A percentile compares a stretch with the other conserved stretches of the same genome.
Conservation (phyloP, 2,797 vertebrate species). For the Lutjanus campechanus region DNA sequence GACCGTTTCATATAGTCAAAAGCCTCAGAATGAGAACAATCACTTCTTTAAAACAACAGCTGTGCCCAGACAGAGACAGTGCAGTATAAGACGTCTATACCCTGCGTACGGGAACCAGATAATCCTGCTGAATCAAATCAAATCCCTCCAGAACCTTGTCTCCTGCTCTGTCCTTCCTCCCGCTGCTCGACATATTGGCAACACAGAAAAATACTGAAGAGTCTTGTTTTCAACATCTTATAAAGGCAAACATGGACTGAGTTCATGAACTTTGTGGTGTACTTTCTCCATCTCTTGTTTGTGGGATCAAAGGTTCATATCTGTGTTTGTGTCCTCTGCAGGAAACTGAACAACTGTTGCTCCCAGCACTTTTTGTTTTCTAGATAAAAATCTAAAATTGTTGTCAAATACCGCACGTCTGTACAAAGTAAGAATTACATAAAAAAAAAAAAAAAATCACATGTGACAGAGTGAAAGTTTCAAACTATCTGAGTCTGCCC, state of each 20-base stretch:
- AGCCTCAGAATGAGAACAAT: background rate
- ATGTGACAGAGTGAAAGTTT: background rate
- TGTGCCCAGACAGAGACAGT: background rate
- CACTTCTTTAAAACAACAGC: background rate
- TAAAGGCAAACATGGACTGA: background rate
- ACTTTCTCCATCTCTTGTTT: background rate
- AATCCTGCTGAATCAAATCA: slow-evolving; percentile 48
- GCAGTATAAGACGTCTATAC: background rate
- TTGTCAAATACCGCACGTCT: background rate
- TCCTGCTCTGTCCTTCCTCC: background rate
- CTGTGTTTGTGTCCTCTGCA: background rate
- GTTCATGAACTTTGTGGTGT: background rate
- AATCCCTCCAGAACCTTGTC: slow-evolving; percentile 45
- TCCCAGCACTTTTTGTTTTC: background rate
- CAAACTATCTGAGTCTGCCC: background rate
- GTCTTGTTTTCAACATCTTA: background rate
- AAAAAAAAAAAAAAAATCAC: background rate
- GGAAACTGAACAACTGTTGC: background rate
- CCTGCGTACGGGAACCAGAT: background rate
- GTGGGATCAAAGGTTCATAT: background rate
- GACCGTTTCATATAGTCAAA: background rate
- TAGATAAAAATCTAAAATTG: background rate
- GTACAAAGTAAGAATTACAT: background rate
- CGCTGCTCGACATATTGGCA: background rate
- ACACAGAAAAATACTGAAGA: background rate